Percentiles rank a stretch among this genome's conserved stretches.
Evolutionary conservation across 2,797 vertebrate species (phyloP).

Genomic region (Smutsia gigantea): DNA sequence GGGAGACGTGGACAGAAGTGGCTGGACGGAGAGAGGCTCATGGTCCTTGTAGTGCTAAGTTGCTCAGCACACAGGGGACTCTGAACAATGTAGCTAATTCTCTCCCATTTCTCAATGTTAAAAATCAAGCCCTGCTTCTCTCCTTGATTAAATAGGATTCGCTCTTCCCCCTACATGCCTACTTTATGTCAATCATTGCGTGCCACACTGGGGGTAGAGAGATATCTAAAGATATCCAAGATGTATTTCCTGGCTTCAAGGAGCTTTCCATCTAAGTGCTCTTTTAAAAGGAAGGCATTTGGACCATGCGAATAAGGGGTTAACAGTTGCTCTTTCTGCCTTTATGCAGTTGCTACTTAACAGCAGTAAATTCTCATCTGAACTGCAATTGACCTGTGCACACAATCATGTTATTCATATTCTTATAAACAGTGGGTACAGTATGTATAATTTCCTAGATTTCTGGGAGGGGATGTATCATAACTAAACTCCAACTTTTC

Average conservation of each 20-base stretch:
- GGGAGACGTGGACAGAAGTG: not conserved
- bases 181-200: too few relatives aligned
- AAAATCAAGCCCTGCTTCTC: not conserved
- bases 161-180: not conserved
- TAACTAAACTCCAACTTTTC: constrained; percentile 84
- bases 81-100: not conserved
- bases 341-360: constrained; percentile 67
- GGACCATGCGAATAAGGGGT: constrained; percentile 55
- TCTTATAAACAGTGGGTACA: constrained; percentile 87
- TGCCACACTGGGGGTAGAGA: not conserved
- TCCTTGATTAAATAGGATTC: not conserved
- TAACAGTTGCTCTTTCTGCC: constrained; percentile 60
- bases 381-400: constrained; percentile 84
- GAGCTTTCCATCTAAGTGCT: not conserved
- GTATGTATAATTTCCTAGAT: constrained; percentile 86
- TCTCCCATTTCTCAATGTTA: not conserved
- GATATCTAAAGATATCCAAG: not conserved
- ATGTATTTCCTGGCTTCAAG: not conserved
- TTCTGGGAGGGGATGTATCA: constrained; percentile 85
- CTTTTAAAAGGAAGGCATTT: not conserved
- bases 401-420: constrained; percentile 88
- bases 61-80: accelerated
- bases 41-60: not conserved
- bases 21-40: not conserved
- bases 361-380: constrained; percentile 83